These are phyloP conservation scores for Zalophus californianus DNA, from an alignment of 2,797 vertebrate species.

Conservation along the genomic window DNA sequence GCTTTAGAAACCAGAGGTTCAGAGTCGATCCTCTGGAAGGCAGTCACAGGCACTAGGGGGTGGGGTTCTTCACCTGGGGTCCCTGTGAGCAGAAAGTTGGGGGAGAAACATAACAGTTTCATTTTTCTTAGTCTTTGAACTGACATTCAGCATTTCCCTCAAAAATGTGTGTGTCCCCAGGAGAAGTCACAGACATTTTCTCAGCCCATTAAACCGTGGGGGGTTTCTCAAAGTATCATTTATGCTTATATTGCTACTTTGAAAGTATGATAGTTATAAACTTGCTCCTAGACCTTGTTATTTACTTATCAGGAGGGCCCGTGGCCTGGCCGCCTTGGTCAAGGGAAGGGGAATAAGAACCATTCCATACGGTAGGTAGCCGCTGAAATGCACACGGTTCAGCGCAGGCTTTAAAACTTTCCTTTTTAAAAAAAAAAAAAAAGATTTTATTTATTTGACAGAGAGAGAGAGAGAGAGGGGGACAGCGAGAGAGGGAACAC, in stretches of 20 bases:
- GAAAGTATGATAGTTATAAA: neutral
- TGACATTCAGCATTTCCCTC: neutral
- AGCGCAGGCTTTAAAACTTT: neutral
- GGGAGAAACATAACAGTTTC: neutral
- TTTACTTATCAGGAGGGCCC: neutral
- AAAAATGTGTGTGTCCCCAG: neutral
- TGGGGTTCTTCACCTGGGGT: neutral
- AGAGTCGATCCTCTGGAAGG: neutral
- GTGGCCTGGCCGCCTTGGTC: neutral
- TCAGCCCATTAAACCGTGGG: neutral
- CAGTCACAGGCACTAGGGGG: too few relatives aligned
- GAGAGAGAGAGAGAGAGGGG: too few relatives aligned
- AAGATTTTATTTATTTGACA: too few relatives aligned
- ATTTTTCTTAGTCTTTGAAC: neutral
- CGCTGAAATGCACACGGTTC: neutral
- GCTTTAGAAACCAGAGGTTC: neutral
- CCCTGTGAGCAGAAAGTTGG: neutral
- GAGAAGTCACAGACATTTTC: neutral
- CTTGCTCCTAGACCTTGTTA: neutral
- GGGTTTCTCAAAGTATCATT: neutral
- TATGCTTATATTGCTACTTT: neutral
- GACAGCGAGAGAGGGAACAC: too few relatives aligned
- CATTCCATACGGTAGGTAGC: accelerated
- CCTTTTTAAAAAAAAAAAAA: neutral
- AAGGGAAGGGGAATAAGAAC: neutral